Conservation (phyloP, 2,797 vertebrate genomes). For the Sebastes itinus region DNA sequence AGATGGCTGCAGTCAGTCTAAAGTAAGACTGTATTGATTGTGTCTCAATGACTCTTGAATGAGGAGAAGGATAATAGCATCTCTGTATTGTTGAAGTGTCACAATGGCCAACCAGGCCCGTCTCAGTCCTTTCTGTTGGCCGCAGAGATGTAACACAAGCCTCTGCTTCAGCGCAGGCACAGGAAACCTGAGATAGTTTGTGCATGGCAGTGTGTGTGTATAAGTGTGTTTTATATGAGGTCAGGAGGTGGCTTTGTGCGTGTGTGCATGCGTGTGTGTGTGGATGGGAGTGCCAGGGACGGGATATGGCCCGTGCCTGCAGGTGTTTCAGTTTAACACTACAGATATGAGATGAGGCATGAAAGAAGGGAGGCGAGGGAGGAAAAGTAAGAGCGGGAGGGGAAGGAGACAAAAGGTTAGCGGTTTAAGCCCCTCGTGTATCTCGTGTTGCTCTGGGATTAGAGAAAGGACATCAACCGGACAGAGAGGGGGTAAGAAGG, state of each 20-base stretch:
- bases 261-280: conserved; percentile 7
- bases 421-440: conserved; percentile 7
- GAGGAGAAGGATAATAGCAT: conserved; percentile 52
- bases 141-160: conserved; percentile 70
- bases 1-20: conserved; percentile 12
- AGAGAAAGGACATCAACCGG: conserved; percentile 6
- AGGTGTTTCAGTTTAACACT: conserved; percentile 29
- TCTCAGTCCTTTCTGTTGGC: conserved; percentile 61
- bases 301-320: conserved; percentile 20
- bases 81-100: conserved; percentile 64
- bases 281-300: background rate
- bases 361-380: conserved; percentile 1
- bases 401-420: conserved; percentile 13
- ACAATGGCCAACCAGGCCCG: conserved; percentile 32
- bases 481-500: background rate
- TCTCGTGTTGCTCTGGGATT: conserved; percentile 29
- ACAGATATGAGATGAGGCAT: conserved; percentile 39
- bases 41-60: conserved; percentile 62
- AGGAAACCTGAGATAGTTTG: conserved; percentile 52
- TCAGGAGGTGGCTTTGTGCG: background rate
- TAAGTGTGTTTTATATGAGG: background rate
- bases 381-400: background rate
- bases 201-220: conserved; percentile 15
- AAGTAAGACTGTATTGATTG: conserved; percentile 42
- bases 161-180: conserved; percentile 37